Conservation (phyloP, 2,888 invertebrate species). For the Eucera pruinosa region DNA sequence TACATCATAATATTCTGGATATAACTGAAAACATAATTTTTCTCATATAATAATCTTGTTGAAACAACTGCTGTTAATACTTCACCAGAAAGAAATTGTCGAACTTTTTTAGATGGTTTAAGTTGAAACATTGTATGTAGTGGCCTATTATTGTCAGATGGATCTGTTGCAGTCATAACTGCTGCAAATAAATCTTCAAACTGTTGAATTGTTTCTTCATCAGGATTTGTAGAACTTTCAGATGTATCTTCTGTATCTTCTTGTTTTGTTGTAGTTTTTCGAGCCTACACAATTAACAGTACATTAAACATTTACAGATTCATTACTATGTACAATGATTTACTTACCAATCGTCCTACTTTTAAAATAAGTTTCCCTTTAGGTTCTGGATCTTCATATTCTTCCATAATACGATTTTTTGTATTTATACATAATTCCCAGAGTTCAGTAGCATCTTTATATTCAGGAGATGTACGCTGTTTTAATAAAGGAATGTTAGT, state of each 20-base stretch:
- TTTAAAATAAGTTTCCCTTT: slow-evolving; percentile 86
- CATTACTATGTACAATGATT: neutral
- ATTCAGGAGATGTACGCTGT: slow-evolving; percentile 91
- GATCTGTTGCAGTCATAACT: slow-evolving; percentile 94
- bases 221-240: slow-evolving; percentile 89
- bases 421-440: slow-evolving; percentile 92
- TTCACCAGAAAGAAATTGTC: slow-evolving; percentile 29
- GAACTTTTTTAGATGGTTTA: slow-evolving; percentile 93
- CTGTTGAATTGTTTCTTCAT: slow-evolving; percentile 90
- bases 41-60: neutral
- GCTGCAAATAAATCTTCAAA: slow-evolving; percentile 96
- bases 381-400: slow-evolving; percentile 85
- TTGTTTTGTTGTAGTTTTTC: slow-evolving; percentile 81
- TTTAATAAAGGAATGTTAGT: slow-evolving; percentile 43
- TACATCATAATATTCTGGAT: slow-evolving; percentile 97
- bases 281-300: slow-evolving; percentile 68
- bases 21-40: slow-evolving; percentile 86
- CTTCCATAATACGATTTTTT: slow-evolving; percentile 85
- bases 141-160: slow-evolving; percentile 89
- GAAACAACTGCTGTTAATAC: slow-evolving; percentile 18
- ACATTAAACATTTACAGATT: slow-evolving; percentile 10
- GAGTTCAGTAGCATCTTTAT: slow-evolving; percentile 94
- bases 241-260: slow-evolving; percentile 89
- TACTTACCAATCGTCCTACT: slow-evolving; percentile 85
- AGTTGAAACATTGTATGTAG: slow-evolving; percentile 95